Conservation (phyloP, 2,888 invertebrate species). For the Limenitis camilla region DNA sequence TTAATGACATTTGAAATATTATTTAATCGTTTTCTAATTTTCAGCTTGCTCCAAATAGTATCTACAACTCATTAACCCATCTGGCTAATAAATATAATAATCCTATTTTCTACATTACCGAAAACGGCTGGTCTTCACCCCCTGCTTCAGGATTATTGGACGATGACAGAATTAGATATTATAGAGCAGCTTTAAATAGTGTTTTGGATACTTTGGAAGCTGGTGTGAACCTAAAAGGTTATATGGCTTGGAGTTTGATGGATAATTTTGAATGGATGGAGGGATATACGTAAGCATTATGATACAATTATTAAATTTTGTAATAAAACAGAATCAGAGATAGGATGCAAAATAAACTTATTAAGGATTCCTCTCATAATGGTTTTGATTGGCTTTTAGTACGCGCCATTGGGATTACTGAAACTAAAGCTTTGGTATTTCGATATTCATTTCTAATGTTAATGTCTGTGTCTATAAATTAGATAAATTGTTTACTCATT, state of each 20-base stretch:
- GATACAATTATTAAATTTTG: no score
- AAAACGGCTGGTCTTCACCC: slow-evolving; percentile 73
- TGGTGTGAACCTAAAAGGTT: slow-evolving; percentile 64
- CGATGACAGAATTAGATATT: slow-evolving; percentile 54
- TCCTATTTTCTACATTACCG: slow-evolving; percentile 73
- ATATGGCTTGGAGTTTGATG: slow-evolving; percentile 77
- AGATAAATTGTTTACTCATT: no score
- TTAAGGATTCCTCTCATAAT: background rate
- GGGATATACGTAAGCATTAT: slow-evolving; percentile 68
- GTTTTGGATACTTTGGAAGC: slow-evolving; percentile 57
- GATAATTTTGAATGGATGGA: slow-evolving; percentile 78
- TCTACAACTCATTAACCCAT: slow-evolving; percentile 69
- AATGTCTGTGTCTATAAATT: no score
- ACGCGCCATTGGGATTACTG: no score
- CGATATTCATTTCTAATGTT: no score
- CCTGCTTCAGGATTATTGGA: slow-evolving; percentile 49
- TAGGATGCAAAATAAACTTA: background rate
- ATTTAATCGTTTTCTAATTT: slow-evolving; percentile 6
- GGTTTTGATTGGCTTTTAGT: no score
- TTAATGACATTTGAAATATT: background rate
- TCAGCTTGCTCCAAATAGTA: slow-evolving; percentile 73
- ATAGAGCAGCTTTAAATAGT: slow-evolving; percentile 55
- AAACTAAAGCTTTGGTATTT: no score
- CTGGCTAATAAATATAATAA: slow-evolving; percentile 64
- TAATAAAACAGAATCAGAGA: no score